A percentile compares a stretch with the other conserved stretches of the same genome.
phyloP scores from a whole-genome alignment of 1,140 invertebrate genomes.

The Eurosta solidaginis region DNA sequence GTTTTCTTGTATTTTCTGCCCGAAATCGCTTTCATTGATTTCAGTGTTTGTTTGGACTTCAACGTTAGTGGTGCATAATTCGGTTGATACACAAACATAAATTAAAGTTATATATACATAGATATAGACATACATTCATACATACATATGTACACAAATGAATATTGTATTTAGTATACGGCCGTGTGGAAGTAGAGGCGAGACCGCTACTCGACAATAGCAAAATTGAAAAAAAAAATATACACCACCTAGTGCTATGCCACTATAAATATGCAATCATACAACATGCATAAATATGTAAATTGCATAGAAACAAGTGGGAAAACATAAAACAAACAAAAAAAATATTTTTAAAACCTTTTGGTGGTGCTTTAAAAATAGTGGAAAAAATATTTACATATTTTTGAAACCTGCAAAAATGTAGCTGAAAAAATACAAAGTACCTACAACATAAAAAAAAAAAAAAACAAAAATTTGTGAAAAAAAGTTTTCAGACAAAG shows the following conservation, averaged over 20 bases:
- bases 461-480: not conserved
- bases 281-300: no score
- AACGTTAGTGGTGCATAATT: not conserved
- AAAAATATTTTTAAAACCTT: not conserved
- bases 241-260: not conserved
- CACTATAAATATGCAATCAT: not conserved
- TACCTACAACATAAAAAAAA: not conserved
- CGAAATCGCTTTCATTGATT: conserved; percentile 19
- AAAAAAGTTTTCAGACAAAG: not conserved
- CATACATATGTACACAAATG: no score
- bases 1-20: conserved; percentile 14
- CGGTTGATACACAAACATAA: conserved; percentile 17
- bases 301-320: not conserved
- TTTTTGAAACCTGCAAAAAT: not conserved
- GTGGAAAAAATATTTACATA: not conserved
- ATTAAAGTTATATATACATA: no score
- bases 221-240: not conserved
- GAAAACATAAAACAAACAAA: not conserved
- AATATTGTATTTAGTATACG: no score
- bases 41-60: conserved; percentile 27
- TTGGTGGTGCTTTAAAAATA: not conserved
- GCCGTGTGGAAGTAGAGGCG: not conserved
- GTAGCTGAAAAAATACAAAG: conserved; percentile 17
- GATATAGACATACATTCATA: no score
- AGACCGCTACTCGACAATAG: not conserved